Base-by-base conservation (phyloP, 2,888 invertebrate species). In the Drymonia ruficornis region DNA sequence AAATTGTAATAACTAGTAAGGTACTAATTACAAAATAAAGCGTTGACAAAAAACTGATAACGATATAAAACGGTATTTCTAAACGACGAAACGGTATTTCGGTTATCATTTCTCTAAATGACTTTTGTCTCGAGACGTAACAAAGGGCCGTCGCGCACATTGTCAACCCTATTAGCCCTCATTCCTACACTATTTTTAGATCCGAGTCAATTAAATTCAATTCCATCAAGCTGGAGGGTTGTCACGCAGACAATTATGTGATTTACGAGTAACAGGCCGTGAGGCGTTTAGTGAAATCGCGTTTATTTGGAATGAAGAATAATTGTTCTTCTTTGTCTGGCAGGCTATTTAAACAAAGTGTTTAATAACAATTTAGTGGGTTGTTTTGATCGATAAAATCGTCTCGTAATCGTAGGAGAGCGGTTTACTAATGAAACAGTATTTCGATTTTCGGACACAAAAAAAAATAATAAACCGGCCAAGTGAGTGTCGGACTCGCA, bases 171-270 rank as follows among this genome's bases (percentile, higher is more conserved):
- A 57, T 56, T 43, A 43, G 59, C 55, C 46, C 57, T 56, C 63
- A 61, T 59, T 67, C 61, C 57, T 50, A 51, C 65, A 59, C 80
- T 90, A 89, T 89, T 87, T 89, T 84, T 89, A 89, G 88, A 77
- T 59, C 67, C 52, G 57, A 72, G 72, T 86, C 87, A 89, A 91
- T 90, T 90, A 91, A 87, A 86, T 83, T 81, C 88, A 91, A 91
- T 91, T 90, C 81, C 69, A 73, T 49, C 71, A 59, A 67, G 61
- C 74, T 70, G 68, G 72, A 80, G 84, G 83, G 84, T 81, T 89
- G 89, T 87, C 84, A 81, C 81, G 80, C 81, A 80, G 73, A 79
- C 87, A 89, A 89, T 87, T 86, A 86, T 75, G 74, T 87, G 86
- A 88, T 89, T 87, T 87, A 89, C 67, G 76, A 78, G 70, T 72